Evolutionary conservation across 2,888 invertebrate genomes (phyloP), one percentile per base, ranked within the genome.

Genomic region (Acanthosepion pharaonis): DNA sequence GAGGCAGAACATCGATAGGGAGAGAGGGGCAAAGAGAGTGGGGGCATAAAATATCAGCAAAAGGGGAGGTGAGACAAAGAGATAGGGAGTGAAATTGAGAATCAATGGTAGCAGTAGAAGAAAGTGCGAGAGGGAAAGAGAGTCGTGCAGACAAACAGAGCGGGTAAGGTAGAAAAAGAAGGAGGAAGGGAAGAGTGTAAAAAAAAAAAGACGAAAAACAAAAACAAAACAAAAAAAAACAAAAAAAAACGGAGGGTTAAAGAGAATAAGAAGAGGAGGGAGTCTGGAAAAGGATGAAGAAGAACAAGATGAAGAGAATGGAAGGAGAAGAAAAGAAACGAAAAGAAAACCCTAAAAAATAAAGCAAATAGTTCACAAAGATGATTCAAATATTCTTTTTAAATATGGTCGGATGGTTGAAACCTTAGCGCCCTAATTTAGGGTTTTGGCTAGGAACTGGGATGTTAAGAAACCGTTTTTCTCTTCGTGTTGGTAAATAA

Each of bases 11-110:
- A 53, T 15, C 28, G 25, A 49, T 23, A 53, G n/a, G 51, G 93
- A 93, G 93, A 93, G 53, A 51, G 49, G n/a, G 93, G 28, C n/a
- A 28, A 33, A 78, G 78, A 78, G n/a, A 78, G 78, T 78, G 78
- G n/a, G 78, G n/a, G 78, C 11, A 78, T 78, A 33, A n/a, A 11
- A n/a, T 78, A 33, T n/a, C 78, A 33, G 78, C n/a, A 78, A 78
- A 78, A 78, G 78, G n/a, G 78, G 78, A 78, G n/a, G n/a, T 78
- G 78, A n/a, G 78, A n/a, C 78, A 78, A 33, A 15, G n/a, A 78
- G n/a, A 78, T 28, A 78, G 78, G n/a, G 78, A 78, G 78, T n/a
- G n/a, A 78, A 11, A 78, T n/a, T 15, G n/a, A 78, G 78, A 59
- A 59, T 20, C 59, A 23, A 59, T 59, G 59, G 59, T 59, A 59